Evolutionary conservation across 2,113 vertebrate genomes (phyloP), one percentile per base, ranked within the genome.

Genomic region (Eudyptes chrysolophus): DNA sequence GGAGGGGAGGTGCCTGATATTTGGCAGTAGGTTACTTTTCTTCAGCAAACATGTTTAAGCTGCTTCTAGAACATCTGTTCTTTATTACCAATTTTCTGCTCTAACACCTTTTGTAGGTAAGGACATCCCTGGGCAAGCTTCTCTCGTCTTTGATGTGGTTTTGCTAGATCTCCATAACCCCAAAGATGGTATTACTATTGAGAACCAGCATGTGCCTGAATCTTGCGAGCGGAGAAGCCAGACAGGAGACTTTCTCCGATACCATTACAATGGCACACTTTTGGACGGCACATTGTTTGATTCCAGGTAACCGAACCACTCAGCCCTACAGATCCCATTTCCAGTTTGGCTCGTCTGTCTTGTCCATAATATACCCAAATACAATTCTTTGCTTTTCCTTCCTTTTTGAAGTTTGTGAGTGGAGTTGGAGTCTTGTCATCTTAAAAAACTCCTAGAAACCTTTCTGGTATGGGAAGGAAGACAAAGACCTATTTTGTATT

Each of bases 101-200:
- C 30, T 64, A 54, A 57, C 34, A 12, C 44, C 44, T 42, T 36
- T 6, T 38, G 8, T 86, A 99, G 99, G 99, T 60, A 99, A 99
- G 84, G 99, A 99, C 88, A 99, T 99, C 84, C 99, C 99, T 26
- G 98, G 98, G 27, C 99, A 99, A 97, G 99, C 99, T 11, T 99
- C 99, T 29, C 98, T 99, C 40, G 99, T 99, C 42, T 99, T 99
- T 81, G 99, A 99, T n/a, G 99, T 99, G 24, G 97, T 98, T 1
- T 97, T 99, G 21, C 78, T 99, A 88, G 99, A 99, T 94, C 99
- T 99, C 52, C 99, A 99, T 96, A 99, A 99, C 95, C 99, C 99
- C 77, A 99, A 99, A 96, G 99, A 99, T 16, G 97, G 98, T 32
- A 98, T 99, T 87, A 54, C 96, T 46, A 94, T 99, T 34, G 99